These are phyloP conservation scores for human (Homo sapiens) DNA, from an alignment of 2,113 vertebrate genomes.

Conservation along the genomic window DNA sequence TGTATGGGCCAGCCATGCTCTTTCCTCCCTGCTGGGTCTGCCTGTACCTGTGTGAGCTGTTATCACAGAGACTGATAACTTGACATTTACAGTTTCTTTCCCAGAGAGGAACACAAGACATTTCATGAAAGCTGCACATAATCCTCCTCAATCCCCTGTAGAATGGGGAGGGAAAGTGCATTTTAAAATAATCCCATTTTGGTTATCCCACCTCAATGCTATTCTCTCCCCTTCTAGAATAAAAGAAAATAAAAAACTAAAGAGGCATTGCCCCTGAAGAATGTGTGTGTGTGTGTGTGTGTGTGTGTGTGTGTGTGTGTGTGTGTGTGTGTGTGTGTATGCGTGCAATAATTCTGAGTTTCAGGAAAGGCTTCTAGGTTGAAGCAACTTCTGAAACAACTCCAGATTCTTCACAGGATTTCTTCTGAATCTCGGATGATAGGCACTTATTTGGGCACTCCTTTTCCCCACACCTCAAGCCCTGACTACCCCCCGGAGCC, in stretches of 20 bases:
- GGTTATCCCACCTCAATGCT: not conserved
- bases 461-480: not conserved
- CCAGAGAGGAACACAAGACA: conserved; percentile 63
- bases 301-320: too few relatives aligned
- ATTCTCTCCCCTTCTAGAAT: not conserved
- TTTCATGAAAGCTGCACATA: conserved; percentile 66
- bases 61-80: conserved; percentile 37
- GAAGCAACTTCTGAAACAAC: not conserved
- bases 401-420: not conserved
- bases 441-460: not conserved
- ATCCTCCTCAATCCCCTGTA: conserved; percentile 50
- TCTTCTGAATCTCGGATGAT: not conserved
- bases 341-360: not conserved
- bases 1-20: fast-evolving
- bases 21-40: not conserved
- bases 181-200: conserved; percentile 59
- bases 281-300: too few relatives aligned
- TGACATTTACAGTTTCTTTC: conserved; percentile 74
- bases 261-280: not conserved
- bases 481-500: not conserved
- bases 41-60: not conserved
- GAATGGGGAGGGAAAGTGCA: not conserved
- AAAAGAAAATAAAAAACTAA: conserved; percentile 49
- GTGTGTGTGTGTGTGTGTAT: fast-evolving
- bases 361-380: not conserved